These are phyloP conservation scores for Oxygymnocypris stewartii DNA, from an alignment of 2,113 vertebrate species.

Conservation along the genomic window DNA sequence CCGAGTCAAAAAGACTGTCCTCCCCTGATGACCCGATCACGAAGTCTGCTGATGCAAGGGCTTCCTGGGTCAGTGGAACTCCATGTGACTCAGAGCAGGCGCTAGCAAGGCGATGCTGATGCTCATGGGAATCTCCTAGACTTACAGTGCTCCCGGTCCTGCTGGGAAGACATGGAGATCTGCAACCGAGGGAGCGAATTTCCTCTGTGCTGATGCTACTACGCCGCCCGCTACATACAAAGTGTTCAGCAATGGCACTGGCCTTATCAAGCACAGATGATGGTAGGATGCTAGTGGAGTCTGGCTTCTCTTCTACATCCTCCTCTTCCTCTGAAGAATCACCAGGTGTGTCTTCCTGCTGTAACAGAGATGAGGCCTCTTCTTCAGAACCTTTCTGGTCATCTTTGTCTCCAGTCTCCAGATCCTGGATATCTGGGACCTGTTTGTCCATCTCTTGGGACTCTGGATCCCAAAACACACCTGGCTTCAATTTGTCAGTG, in stretches of 20 bases:
- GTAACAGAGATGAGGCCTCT: slow-evolving; percentile 55
- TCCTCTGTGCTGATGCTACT: slow-evolving; percentile 77
- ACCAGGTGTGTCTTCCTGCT: slow-evolving; percentile 79
- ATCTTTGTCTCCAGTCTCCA: slow-evolving; percentile 30
- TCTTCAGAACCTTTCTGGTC: slow-evolving; percentile 24
- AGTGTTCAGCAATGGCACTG: slow-evolving; percentile 84
- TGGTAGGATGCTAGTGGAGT: slow-evolving; percentile 80
- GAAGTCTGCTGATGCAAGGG: slow-evolving; percentile 46
- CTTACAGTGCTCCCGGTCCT: slow-evolving; percentile 76
- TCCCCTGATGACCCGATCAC: slow-evolving; percentile 58
- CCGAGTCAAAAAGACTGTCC: slow-evolving; percentile 60
- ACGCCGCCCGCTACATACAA: slow-evolving; percentile 72
- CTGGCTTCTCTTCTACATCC: slow-evolving; percentile 57
- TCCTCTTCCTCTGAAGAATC: slow-evolving; percentile 84
- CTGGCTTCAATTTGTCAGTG: slow-evolving; percentile 34
- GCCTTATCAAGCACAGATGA: slow-evolving; percentile 89
- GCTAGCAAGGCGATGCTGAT: slow-evolving; percentile 41
- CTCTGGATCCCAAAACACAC: slow-evolving; percentile 18
- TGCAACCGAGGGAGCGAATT: slow-evolving; percentile 58
- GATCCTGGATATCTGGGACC: slow-evolving; percentile 46
- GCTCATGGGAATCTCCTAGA: slow-evolving; percentile 69
- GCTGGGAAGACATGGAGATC: slow-evolving; percentile 69
- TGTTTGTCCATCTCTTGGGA: not conserved
- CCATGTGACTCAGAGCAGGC: slow-evolving; percentile 1
- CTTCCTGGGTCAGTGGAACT: slow-evolving; percentile 15